Evolutionary conservation across 2,888 invertebrate species (phyloP), one percentile per base, ranked within the genome.

Genomic region (Enoplolaimus lenunculus): DNA sequence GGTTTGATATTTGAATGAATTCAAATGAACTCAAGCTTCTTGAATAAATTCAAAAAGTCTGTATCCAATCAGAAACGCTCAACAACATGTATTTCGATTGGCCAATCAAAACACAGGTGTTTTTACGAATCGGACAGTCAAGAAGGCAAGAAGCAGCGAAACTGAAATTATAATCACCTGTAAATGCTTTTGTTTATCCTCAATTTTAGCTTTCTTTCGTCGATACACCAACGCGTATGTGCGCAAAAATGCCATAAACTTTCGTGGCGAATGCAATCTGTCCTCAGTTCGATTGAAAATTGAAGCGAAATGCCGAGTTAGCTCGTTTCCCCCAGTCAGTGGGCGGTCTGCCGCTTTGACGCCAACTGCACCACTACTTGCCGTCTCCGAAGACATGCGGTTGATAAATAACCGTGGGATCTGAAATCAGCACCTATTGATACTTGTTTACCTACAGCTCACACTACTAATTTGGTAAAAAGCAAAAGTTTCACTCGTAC

Each of bases 161-260:
- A n/a, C n/a, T n/a, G n/a, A 45, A 45, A 45, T 21, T 21, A 31
- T 34, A 62, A n/a, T 71, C 71, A 88, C 88, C 83, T 87, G 85
- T 34, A 90, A 81, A 82, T 88, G 88, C 21, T 84, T 82, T 78
- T 87, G 85, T 75, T 87, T 85, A 68, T 85, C 84, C 67, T 85
- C 80, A 33, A 89, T 85, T 1, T 84, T 82, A 1, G 81, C 78
- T 75, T 86, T 86, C 82, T 89, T 89, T 69, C 84, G 84, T n/a
- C 80, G 83, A 75, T 86, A 86, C 82, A 90, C 81, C 83, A 78
- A 76, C 64, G 79, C 77, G 76, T 83, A 85, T 21, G 83, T 83
- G 73, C 83, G 80, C 30, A 86, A 77, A 75, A 86, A 84, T 59
- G 83, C 76, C 82, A 86, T 66, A 86, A 83, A 83, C 75, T 84